Conservation (phyloP, 2,797 vertebrate genomes). For the Syngnathus acus region DNA sequence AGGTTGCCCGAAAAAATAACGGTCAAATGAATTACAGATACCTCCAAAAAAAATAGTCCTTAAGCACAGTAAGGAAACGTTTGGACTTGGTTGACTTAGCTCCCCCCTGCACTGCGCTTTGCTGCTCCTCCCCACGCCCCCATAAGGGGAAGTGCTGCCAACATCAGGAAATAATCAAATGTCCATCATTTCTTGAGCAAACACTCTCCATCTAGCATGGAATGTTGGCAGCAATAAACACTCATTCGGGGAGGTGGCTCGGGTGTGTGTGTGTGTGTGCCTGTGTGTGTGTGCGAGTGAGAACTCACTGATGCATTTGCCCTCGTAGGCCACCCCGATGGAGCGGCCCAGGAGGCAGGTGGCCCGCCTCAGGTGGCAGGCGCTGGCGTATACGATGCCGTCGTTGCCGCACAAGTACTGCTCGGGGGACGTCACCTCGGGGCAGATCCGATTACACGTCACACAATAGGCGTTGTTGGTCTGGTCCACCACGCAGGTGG, state of each 20-base stretch:
- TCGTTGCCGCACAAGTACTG: slow-evolving; percentile 97
- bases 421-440: slow-evolving; percentile 85
- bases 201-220: slow-evolving; percentile 51
- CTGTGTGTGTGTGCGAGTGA: slow-evolving; percentile 1
- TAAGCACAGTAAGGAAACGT: not conserved
- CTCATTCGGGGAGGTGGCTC: not conserved
- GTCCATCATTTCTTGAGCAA: slow-evolving; percentile 64
- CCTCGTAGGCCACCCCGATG: slow-evolving; percentile 94
- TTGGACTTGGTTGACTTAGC: not conserved
- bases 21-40: not conserved
- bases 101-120: slow-evolving; percentile 47
- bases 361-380: slow-evolving; percentile 93
- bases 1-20: too few species aligned
- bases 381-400: slow-evolving; percentile 88
- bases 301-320: slow-evolving; percentile 95
- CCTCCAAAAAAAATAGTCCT: not conserved
- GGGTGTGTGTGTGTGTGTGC: too few species aligned
- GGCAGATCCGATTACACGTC: slow-evolving; percentile 94
- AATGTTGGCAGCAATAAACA: slow-evolving; percentile 60
- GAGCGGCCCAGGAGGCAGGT: slow-evolving; percentile 93
- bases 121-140: slow-evolving; percentile 35
- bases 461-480: slow-evolving; percentile 98
- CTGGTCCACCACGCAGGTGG: slow-evolving; percentile 95
- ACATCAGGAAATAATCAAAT: slow-evolving; percentile 77
- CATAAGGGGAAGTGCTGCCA: slow-evolving; percentile 62